phyloP scores from a whole-genome alignment of 2,888 invertebrate genomes.

The Oasisia sp. region DNA sequence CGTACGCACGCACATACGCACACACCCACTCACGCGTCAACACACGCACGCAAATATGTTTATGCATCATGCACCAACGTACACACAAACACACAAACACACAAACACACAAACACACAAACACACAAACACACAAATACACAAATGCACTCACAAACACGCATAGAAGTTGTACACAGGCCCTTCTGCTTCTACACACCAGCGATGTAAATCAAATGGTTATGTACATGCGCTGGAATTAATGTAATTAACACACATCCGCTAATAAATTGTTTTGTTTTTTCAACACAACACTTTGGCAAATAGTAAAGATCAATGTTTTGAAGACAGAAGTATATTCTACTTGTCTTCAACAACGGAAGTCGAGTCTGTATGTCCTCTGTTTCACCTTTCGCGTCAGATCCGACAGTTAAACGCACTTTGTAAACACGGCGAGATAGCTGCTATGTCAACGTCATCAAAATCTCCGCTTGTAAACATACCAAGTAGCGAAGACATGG shows the following conservation, averaged over 20 bases:
- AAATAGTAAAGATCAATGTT: neutral
- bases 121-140: neutral
- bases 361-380: neutral
- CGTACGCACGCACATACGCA: neutral
- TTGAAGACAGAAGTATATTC: neutral
- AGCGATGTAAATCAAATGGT: neutral
- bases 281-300: neutral
- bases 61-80: neutral
- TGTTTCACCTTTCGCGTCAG: neutral
- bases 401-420: neutral
- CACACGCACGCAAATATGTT: neutral
- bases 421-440: conserved; percentile 10
- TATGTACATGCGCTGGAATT: neutral
- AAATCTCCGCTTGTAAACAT: neutral
- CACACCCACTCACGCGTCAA: neutral
- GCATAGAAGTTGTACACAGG: no score
- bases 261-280: neutral
- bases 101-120: no score
- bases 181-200: no score
- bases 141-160: no score
- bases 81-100: no score
- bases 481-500: neutral
- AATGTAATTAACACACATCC: neutral
- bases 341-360: neutral
- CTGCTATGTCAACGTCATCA: conserved; percentile 3